Conservation (phyloP, 2,113 vertebrate species). For the Delphinus delphis region DNA sequence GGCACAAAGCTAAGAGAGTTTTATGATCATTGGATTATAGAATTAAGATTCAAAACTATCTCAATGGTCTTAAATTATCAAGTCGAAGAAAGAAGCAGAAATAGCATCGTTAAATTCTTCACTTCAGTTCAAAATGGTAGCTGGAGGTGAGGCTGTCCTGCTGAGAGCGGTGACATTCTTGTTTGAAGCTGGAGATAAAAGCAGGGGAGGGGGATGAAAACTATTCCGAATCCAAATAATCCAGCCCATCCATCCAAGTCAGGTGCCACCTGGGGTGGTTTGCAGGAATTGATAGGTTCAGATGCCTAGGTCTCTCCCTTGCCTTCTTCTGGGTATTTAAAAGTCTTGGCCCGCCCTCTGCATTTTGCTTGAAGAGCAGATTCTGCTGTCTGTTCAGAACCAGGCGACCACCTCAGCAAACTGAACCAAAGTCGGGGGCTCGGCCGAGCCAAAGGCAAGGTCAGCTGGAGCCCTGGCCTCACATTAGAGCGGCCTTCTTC, state of each 20-base stretch:
- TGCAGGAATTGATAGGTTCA: neutral
- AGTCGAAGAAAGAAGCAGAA: neutral
- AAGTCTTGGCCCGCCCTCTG: neutral
- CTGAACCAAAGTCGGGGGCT: neutral
- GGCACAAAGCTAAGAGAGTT: neutral
- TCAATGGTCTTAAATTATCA: neutral
- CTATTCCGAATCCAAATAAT: neutral
- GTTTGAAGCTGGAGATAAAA: neutral
- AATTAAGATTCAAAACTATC: conserved; percentile 19
- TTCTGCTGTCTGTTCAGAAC: conserved; percentile 4
- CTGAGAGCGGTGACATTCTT: neutral
- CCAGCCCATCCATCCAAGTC: neutral
- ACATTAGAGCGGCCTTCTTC: neutral
- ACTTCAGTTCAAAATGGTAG: neutral
- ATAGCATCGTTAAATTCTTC: neutral
- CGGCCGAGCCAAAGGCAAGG: neutral
- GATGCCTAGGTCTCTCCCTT: neutral
- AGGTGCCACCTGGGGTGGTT: neutral
- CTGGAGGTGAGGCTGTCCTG: neutral
- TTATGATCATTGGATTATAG: neutral
- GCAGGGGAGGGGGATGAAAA: neutral
- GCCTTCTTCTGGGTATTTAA: neutral
- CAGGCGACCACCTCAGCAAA: neutral
- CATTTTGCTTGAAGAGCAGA: neutral
- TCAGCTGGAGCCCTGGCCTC: neutral